Evolutionary conservation across 2,797 vertebrate species (phyloP).

Genomic region (Kryptopterus vitreolus): DNA sequence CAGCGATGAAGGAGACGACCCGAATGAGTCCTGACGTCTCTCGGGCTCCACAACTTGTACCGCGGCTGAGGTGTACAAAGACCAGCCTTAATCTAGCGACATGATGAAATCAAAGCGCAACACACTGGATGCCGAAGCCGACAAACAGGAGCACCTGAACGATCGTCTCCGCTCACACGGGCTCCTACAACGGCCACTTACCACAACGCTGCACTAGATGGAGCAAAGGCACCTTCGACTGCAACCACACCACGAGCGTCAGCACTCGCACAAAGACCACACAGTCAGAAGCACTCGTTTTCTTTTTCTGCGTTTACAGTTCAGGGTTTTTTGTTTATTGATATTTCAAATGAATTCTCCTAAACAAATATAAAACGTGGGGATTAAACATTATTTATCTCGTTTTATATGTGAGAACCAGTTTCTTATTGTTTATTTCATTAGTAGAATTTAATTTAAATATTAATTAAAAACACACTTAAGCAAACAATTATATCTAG

Average conservation of each 20-base stretch:
- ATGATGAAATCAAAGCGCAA: conserved; percentile 74
- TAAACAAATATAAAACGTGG: too few relatives aligned
- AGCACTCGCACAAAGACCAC: too few relatives aligned
- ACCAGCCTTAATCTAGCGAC: conserved; percentile 48
- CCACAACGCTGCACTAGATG: conserved; percentile 74
- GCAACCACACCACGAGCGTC: background rate
- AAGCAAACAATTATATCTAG: too few relatives aligned
- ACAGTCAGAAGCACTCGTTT: too few relatives aligned
- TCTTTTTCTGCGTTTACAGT: too few relatives aligned
- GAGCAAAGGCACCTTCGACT: conserved; percentile 65
- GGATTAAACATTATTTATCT: too few relatives aligned
- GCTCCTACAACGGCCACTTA: conserved; percentile 45
- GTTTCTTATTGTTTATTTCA: too few relatives aligned
- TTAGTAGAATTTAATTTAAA: too few relatives aligned
- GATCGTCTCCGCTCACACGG: background rate
- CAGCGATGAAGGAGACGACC: background rate
- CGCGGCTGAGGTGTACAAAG: conserved; percentile 44
- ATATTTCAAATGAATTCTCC: too few relatives aligned
- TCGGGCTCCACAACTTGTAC: conserved; percentile 55
- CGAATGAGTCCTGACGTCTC: conserved; percentile 24
- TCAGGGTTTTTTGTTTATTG: too few relatives aligned
- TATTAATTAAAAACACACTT: too few relatives aligned
- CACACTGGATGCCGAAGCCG: conserved; percentile 44
- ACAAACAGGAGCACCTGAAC: conserved; percentile 31
- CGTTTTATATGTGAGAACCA: too few relatives aligned